Conservation (phyloP, 2,113 vertebrate species). For the Tachysurus fulvidraco region DNA sequence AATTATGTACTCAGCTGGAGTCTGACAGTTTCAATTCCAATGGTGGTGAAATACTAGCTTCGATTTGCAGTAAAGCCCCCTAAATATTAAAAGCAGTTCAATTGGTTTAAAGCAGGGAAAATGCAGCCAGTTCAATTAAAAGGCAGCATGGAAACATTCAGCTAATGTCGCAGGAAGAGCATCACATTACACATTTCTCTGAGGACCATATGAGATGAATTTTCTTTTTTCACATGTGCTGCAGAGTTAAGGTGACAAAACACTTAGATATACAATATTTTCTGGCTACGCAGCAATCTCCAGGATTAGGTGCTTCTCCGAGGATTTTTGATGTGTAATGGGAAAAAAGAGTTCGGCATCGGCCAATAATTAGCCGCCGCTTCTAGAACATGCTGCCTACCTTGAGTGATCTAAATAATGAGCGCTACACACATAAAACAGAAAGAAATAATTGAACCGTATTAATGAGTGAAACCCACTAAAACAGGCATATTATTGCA, state of each 20-base stretch:
- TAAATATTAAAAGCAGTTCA: not conserved
- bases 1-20: slow-evolving; percentile 15
- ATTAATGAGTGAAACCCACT: not conserved
- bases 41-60: not conserved
- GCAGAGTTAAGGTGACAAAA: slow-evolving; percentile 28
- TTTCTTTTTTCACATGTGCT: slow-evolving; percentile 24
- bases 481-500: slow-evolving; percentile 22
- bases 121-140: slow-evolving; percentile 1
- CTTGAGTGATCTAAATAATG: slow-evolving; percentile 21
- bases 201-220: not conserved
- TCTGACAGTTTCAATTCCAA: slow-evolving; percentile 2
- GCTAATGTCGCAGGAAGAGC: slow-evolving; percentile 12
- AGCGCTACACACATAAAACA: not conserved
- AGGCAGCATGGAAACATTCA: slow-evolving; percentile 2
- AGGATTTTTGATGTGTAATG: slow-evolving; percentile 48
- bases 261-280: slow-evolving; percentile 42
- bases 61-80: not conserved
- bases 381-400: slow-evolving; percentile 25
- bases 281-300: slow-evolving; percentile 18
- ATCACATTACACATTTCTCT: slow-evolving; percentile 22
- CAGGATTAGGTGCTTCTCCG: slow-evolving; percentile 38
- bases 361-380: slow-evolving; percentile 23
- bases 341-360: slow-evolving; percentile 22
- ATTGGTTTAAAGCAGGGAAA: not conserved
- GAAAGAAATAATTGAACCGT: not conserved